Evolutionary conservation across 2,113 vertebrate species (phyloP).

Genomic region (Leptobrachium ailaonicum): DNA sequence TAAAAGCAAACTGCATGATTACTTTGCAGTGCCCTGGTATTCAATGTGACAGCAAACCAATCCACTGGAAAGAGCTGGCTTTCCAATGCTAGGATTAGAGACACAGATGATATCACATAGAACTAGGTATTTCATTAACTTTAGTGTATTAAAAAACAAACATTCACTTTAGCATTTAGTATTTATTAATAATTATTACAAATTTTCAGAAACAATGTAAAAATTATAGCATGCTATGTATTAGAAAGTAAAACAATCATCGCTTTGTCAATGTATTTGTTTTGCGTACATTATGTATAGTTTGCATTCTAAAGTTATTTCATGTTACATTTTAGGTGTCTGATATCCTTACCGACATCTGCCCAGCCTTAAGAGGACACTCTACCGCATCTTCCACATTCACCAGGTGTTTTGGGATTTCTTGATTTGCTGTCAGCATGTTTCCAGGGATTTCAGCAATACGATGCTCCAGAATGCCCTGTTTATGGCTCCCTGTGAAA

Average conservation of each 20-base stretch:
- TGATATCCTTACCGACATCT: constrained; percentile 76
- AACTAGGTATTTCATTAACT: too few species aligned
- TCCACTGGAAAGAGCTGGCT: neutral
- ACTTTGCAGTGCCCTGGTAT: neutral
- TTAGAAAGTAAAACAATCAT: too few species aligned
- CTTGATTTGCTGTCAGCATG: constrained; percentile 76
- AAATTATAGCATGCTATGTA: too few species aligned
- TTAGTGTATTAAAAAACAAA: too few species aligned
- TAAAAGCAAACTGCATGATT: neutral
- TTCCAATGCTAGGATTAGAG: too few species aligned
- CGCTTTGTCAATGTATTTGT: too few species aligned
- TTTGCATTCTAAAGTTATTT: neutral
- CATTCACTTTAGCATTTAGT: too few species aligned
- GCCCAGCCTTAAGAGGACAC: constrained; percentile 71
- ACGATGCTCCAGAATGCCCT: constrained; percentile 67
- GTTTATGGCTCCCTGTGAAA: constrained; percentile 65
- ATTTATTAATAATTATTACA: too few species aligned
- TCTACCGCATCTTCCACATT: constrained; percentile 60
- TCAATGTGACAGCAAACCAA: neutral
- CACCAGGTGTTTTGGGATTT: constrained; percentile 72
- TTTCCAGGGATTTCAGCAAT: constrained; percentile 61
- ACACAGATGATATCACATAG: too few species aligned
- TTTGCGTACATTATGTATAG: too few species aligned
- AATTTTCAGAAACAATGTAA: too few species aligned
- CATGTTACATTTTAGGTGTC: neutral